Evolutionary conservation across 2,888 invertebrate genomes (phyloP).

Genomic region (Andrena minutula): DNA sequence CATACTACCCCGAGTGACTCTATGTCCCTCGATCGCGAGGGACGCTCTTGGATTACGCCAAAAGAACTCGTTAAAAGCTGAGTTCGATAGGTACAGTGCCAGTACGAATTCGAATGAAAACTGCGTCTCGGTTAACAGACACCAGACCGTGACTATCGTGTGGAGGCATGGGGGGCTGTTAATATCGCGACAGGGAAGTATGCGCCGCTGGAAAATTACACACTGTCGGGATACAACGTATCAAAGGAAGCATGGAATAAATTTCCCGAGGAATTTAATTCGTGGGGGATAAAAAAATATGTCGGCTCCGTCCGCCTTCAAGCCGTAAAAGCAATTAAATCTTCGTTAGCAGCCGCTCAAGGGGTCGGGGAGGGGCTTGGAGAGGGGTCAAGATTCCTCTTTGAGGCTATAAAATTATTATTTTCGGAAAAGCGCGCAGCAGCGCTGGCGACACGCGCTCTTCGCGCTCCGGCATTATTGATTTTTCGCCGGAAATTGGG

Average conservation of each 20-base stretch:
- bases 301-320: constrained; percentile 16
- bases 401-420: constrained; percentile 28
- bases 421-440: background rate
- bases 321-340: constrained; percentile 51
- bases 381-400: constrained; percentile 28
- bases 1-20: too few species aligned
- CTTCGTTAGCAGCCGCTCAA: constrained; percentile 44
- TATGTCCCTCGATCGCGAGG: background rate
- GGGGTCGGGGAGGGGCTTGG: background rate
- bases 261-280: constrained; percentile 61
- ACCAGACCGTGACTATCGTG: constrained; percentile 39
- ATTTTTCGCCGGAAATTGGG: constrained; percentile 47
- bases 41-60: background rate
- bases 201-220: constrained; percentile 47
- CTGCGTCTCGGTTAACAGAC: constrained; percentile 14
- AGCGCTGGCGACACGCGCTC: background rate
- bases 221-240: constrained; percentile 32
- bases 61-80: too few species aligned
- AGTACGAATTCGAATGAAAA: background rate
- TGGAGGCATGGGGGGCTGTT: constrained; percentile 29
- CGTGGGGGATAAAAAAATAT: constrained; percentile 16
- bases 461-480: constrained; percentile 33
- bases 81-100: background rate
- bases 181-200: constrained; percentile 46
- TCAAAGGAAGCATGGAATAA: constrained; percentile 59